Evolutionary conservation across 2,797 vertebrate genomes (phyloP).

Genomic region (Gorsachius magnificus): DNA sequence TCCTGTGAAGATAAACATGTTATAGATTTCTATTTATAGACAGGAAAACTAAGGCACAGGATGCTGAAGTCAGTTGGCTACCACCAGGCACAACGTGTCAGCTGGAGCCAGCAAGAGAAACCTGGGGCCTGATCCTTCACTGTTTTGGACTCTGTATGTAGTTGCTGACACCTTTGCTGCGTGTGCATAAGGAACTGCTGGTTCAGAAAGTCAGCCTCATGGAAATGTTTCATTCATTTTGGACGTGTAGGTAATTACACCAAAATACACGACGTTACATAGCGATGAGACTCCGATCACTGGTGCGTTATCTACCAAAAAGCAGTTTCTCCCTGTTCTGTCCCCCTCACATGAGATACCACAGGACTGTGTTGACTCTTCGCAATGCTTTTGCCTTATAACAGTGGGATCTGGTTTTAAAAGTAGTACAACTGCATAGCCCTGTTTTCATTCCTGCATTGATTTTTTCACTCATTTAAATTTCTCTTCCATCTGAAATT

Average conservation of each 20-base stretch:
- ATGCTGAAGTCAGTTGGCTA: background rate
- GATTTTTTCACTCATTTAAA: slow-evolving; percentile 20
- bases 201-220: background rate
- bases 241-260: background rate
- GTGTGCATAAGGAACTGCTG: background rate
- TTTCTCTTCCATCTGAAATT: slow-evolving; percentile 13
- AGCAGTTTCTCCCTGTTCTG: background rate
- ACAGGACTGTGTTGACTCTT: background rate
- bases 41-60: background rate
- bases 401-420: background rate
- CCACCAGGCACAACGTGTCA: accelerated
- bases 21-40: background rate
- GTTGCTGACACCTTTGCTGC: background rate
- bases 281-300: background rate
- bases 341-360: background rate
- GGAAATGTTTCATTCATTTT: background rate
- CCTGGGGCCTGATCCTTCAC: background rate
- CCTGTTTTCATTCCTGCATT: slow-evolving; percentile 1
- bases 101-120: background rate
- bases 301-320: background rate
- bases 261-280: background rate
- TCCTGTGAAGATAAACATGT: background rate
- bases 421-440: background rate
- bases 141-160: background rate
- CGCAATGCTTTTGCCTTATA: background rate